Base-by-base conservation (phyloP, 2,113 vertebrate species). In the Cricetomys ansorgei region DNA sequence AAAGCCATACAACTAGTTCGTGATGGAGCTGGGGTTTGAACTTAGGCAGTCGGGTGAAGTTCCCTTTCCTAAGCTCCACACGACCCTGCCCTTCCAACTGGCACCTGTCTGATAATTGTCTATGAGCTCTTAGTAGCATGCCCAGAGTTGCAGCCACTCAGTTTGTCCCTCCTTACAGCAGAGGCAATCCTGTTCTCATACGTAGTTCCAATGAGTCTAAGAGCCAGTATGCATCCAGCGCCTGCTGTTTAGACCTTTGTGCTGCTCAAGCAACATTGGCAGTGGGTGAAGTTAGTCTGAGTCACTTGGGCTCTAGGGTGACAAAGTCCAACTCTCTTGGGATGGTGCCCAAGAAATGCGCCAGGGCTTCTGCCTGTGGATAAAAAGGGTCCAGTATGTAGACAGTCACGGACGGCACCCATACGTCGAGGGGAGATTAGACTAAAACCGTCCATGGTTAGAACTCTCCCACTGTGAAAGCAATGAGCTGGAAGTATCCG, bases 101-200 rank as follows among this genome's bases (percentile, higher is more conserved):
- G 48, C 48, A 5, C 25, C n/a, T 65, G 55, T 90, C 25, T 5
- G 4, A 8, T 55, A 69, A 53, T 7, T 90, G 57, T 10, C 73
- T 89, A 1, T 37, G 40, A 84, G 48, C 69, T 64, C 34, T 91
- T 75, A 43, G 27, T 13, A 9, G 83, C 2, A 77, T 59, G 29
- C 16, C 15, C 19, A 15, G n/a, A 2, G 27, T 37, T 40, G 43
- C 45, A 10, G 11, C 62, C 40, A 72, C 25, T 88, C 53, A n/a
- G 31, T 64, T 55, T 6, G 59, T 84, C 93, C 43, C 45, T 48
- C n/a, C 67, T 90, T 93, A 70, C 87, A 95, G n/a, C 2, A 70
- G 31, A 64, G 31, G 48, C 9, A 27, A 21, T 69, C 48, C 31
- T 88, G 91, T 79, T 53, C 75, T 93, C 13, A 16, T 8, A 69